Evolutionary conservation across 2,888 invertebrate species (phyloP).

Genomic region (Plebejus melissa): DNA sequence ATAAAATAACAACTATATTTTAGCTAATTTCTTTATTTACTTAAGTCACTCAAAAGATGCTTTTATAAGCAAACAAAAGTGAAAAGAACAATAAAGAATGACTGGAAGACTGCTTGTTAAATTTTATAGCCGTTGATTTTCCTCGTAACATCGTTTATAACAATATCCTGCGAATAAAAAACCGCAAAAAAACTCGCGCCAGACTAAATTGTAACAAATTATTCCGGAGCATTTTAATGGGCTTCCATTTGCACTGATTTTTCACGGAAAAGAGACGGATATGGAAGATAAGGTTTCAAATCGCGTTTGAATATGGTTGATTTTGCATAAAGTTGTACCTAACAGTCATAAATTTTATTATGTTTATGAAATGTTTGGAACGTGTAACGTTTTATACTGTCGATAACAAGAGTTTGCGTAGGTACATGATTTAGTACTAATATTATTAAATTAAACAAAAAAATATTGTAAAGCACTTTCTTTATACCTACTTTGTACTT

Average conservation of each 20-base stretch:
- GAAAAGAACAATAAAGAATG: slow-evolving; percentile 25
- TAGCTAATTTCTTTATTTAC: neutral
- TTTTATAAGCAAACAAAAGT: slow-evolving; percentile 21
- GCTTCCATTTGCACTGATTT: slow-evolving; percentile 24
- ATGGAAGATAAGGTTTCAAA: slow-evolving; percentile 20
- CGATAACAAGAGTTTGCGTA: neutral
- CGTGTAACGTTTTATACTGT: neutral
- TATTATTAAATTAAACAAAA: too few species aligned
- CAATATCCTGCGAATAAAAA: slow-evolving; percentile 52
- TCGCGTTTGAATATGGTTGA: neutral
- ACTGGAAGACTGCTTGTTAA: slow-evolving; percentile 29
- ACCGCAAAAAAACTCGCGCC: slow-evolving; percentile 47
- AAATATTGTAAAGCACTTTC: too few species aligned
- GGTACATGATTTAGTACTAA: too few species aligned
- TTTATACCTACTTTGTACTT: too few species aligned
- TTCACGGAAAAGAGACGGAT: neutral
- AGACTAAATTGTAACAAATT: slow-evolving; percentile 57
- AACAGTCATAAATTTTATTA: neutral
- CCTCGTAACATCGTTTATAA: slow-evolving; percentile 50
- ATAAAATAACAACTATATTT: neutral
- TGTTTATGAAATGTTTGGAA: neutral
- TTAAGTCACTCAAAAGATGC: neutral
- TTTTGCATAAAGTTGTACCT: slow-evolving; percentile 5
- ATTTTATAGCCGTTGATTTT: slow-evolving; percentile 29
- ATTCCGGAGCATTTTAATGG: slow-evolving; percentile 36